Evolutionary conservation across 2,888 invertebrate genomes (phyloP).

Genomic region (Petrolisthes manimaculis): DNA sequence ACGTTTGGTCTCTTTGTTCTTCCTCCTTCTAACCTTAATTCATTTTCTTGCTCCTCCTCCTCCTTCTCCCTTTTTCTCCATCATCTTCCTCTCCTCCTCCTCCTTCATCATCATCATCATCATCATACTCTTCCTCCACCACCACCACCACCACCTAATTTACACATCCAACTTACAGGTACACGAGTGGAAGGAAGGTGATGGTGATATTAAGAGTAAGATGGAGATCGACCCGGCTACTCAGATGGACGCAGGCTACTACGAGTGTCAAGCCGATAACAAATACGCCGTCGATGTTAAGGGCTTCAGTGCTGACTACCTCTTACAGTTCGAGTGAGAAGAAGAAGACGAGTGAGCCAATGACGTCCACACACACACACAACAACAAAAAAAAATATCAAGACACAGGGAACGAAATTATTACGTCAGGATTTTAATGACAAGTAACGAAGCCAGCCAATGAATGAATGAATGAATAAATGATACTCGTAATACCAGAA

Average conservation of each 20-base stretch:
- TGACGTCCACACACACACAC: too few relatives aligned
- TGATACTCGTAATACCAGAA: too few relatives aligned
- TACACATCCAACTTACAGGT: constrained; percentile 33
- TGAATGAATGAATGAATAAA: too few relatives aligned
- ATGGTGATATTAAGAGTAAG: constrained; percentile 88
- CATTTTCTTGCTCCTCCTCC: background rate
- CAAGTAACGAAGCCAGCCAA: background rate
- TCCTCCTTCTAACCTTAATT: too few relatives aligned
- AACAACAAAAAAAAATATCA: background rate
- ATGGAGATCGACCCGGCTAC: constrained; percentile 95
- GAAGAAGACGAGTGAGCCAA: too few relatives aligned
- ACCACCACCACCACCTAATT: background rate
- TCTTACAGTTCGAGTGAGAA: constrained; percentile 85
- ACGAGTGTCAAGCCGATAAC: constrained; percentile 93
- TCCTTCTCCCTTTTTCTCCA: background rate
- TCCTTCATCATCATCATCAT: background rate
- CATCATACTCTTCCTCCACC: background rate
- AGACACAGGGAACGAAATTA: background rate
- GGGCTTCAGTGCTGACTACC: constrained; percentile 93
- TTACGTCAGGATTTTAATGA: background rate
- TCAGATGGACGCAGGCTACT: constrained; percentile 95
- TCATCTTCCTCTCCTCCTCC: background rate
- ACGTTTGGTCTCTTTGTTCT: too few relatives aligned
- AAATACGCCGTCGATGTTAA: constrained; percentile 92
- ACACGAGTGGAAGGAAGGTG: constrained; percentile 85